Base-by-base conservation (phyloP, 2,113 vertebrate genomes). In the Campylomormyrus numenius region DNA sequence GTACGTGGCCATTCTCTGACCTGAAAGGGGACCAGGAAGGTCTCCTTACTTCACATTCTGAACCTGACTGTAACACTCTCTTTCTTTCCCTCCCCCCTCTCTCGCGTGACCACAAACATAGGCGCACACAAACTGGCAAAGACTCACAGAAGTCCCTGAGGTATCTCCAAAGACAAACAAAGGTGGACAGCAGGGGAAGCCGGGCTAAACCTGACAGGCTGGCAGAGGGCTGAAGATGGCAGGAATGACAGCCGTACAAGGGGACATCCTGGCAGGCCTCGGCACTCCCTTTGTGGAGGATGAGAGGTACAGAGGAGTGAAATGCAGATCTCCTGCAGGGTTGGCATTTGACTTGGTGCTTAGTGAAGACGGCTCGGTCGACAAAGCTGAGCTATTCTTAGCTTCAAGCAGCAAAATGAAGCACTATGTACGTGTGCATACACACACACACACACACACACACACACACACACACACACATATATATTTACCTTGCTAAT, bases 201-300 rank as follows among this genome's bases (percentile, higher is more conserved):
- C 5, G 42, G 87, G 19, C 39, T 17, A 21, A 84, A 85, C 49
- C 52, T 56, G 85, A 90, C 90, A 90, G 85, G n/a, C 86, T 42
- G 49, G 86, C 85, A 80, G 48, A 84, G 35, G 70, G n/a, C 50
- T 88, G 74, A 88, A 62, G 87, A 84, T 56, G 24, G 87, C 85
- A 83, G 70, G 24, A 90, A 88, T 85, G 90, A 88, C 87, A 90
- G 90, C n/a, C 35, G 77, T 90, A 88, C 19, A 45, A n/a, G 90
- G 74, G 87, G 52, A 88, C 90, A 88, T 74, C 50, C 24, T 88
- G 87, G 31, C 89, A 77, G 89, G 13, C 49, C 39, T 45, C 45
- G 3, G 85, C 84, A 35, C 24, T n/a, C 80, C 52, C 50, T 27
- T 50, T 62, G 62, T 6, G 87, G 50, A 46, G 19, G 31, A 42